phyloP scores from a whole-genome alignment of 1,140 invertebrate genomes.

The Pteromalus puparum region DNA sequence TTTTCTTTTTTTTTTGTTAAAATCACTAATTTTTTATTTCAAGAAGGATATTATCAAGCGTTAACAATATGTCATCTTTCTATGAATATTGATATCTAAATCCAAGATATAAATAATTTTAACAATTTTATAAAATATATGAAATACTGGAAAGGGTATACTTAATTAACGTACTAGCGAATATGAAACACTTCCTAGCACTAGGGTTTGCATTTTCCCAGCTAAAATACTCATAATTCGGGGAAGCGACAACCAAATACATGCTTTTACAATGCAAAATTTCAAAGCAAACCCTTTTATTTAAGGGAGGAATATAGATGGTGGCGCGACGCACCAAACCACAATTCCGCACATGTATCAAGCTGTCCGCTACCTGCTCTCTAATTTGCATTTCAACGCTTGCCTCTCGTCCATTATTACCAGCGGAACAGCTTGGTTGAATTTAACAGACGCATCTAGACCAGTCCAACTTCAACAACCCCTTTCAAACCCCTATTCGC shows the following conservation, averaged over 20 bases:
- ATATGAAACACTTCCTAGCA: background rate
- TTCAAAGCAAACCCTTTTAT: conserved; percentile 71
- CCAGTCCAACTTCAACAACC: conserved; percentile 35
- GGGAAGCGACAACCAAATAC: conserved; percentile 41
- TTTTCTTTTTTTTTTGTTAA: too few relatives aligned
- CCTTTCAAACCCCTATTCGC: background rate
- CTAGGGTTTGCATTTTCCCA: background rate
- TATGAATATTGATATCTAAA: too few relatives aligned
- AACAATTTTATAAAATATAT: too few relatives aligned
- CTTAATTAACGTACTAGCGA: background rate
- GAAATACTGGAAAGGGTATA: too few relatives aligned
- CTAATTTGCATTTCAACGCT: conserved; percentile 75
- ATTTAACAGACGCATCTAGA: conserved; percentile 65
- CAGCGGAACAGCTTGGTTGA: conserved; percentile 65
- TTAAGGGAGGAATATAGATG: conserved; percentile 67
- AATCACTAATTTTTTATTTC: too few relatives aligned
- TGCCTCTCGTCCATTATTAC: conserved; percentile 72
- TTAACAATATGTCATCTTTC: too few relatives aligned
- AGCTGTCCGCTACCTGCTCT: conserved; percentile 72
- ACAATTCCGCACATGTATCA: conserved; percentile 74
- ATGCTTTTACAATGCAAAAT: conserved; percentile 63
- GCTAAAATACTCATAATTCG: background rate
- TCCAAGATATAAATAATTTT: too few relatives aligned
- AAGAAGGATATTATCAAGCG: too few relatives aligned
- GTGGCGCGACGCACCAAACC: conserved; percentile 69